Conservation (phyloP, 2,888 invertebrate genomes). For the Sympetrum striolatum region DNA sequence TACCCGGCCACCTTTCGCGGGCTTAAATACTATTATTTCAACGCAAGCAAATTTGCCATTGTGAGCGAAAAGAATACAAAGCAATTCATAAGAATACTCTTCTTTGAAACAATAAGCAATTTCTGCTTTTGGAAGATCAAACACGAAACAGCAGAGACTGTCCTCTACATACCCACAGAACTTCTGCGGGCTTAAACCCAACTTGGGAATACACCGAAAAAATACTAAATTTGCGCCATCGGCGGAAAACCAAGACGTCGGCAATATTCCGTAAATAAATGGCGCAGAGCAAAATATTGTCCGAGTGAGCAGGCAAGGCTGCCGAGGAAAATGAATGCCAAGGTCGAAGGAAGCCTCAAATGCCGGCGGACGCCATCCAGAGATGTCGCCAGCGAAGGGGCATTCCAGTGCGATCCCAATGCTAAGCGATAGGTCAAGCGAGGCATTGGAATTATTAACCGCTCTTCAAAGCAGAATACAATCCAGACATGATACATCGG, state of each 20-base stretch:
- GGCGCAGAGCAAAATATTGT: neutral
- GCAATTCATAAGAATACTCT: no score
- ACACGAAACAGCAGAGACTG: no score
- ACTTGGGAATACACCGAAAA: no score
- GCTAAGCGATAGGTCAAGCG: neutral
- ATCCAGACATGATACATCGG: neutral
- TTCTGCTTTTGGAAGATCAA: no score
- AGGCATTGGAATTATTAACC: neutral
- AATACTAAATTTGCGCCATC: no score
- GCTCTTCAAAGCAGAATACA: neutral
- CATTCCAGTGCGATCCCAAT: neutral
- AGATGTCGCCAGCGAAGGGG: slow-evolving; percentile 41
- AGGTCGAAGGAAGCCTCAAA: neutral
- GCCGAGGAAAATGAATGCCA: slow-evolving; percentile 11
- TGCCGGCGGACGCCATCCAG: slow-evolving; percentile 21
- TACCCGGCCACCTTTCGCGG: no score
- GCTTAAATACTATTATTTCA: no score
- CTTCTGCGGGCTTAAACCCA: no score
- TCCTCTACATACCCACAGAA: no score
- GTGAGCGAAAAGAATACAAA: no score
- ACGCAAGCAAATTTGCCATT: no score
- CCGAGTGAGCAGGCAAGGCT: neutral
- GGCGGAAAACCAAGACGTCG: neutral
- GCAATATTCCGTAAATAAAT: neutral
- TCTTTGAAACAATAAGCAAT: no score